Percentiles rank a stretch among this genome's conserved stretches.
These are phyloP conservation scores for Stegophylla sp. DNA, from an alignment of 2,888 invertebrate genomes.

Conservation along the genomic window DNA sequence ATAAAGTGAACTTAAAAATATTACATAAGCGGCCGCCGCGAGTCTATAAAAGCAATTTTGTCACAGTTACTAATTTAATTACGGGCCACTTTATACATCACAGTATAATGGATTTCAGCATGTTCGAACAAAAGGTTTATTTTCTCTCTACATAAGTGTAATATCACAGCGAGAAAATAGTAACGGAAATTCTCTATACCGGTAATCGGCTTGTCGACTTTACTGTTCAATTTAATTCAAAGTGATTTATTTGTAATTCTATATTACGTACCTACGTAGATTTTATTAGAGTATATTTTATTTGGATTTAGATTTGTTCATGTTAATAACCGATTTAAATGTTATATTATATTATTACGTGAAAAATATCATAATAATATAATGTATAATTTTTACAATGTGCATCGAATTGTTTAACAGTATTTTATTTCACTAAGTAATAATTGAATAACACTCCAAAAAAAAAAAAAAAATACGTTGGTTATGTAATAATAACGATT, in stretches of 20 bases:
- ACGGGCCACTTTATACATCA: conserved; percentile 30
- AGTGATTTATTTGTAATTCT: conserved; percentile 15
- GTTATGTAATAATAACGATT: conserved; percentile 1
- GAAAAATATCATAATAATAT: background rate
- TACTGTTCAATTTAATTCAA: conserved; percentile 32
- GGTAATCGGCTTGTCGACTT: conserved; percentile 55
- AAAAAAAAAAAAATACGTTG: background rate
- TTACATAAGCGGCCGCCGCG: background rate
- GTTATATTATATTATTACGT: background rate
- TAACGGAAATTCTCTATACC: conserved; percentile 36
- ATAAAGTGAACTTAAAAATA: conserved; percentile 23
- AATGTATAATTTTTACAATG: background rate
- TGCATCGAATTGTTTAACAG: background rate
- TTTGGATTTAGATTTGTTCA: background rate
- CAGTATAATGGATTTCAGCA: conserved; percentile 22
- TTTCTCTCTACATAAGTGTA: conserved; percentile 3
- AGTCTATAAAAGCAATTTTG: conserved; percentile 42
- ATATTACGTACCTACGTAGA: background rate
- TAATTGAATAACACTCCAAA: background rate
- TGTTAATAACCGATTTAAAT: background rate
- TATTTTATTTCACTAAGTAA: background rate
- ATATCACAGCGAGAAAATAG: background rate
- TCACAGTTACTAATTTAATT: conserved; percentile 23
- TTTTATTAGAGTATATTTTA: background rate
- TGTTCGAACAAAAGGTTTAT: conserved; percentile 36